Conservation (phyloP, 2,888 invertebrate species). For the Diaphora mendica region DNA sequence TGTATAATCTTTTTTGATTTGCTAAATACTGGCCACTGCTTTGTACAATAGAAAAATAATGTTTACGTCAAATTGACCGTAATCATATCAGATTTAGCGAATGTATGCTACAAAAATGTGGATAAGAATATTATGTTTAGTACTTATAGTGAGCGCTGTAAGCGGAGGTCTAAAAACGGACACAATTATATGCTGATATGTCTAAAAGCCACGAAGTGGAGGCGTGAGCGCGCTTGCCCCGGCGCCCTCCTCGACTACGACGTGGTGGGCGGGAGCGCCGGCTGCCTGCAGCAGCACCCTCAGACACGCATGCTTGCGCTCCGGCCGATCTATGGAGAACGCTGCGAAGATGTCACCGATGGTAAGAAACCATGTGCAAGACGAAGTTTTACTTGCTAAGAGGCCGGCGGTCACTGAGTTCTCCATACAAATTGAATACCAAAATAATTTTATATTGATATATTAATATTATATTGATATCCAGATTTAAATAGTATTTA, state of each 20-base stretch:
- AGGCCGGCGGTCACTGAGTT: too few species aligned
- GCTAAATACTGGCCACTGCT: not conserved
- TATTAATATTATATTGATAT: too few species aligned
- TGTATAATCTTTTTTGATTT: not conserved
- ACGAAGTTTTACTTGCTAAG: not conserved
- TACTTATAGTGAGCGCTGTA: constrained; percentile 15
- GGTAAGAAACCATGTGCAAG: constrained; percentile 24
- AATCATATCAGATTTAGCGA: not conserved
- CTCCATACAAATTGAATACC: too few species aligned
- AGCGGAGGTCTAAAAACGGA: constrained; percentile 28
- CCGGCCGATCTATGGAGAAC: constrained; percentile 16
- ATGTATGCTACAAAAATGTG: constrained; percentile 28
- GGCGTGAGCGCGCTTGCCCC: constrained; percentile 38
- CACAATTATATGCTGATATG: constrained; percentile 43
- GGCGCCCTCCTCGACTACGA: constrained; percentile 55
- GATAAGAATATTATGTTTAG: constrained; percentile 24
- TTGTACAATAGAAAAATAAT: not conserved
- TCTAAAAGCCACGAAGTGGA: constrained; percentile 16
- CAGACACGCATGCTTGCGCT: constrained; percentile 24
- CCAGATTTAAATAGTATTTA: too few species aligned
- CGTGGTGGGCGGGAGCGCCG: constrained; percentile 48
- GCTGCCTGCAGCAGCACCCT: constrained; percentile 33
- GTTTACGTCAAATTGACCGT: not conserved
- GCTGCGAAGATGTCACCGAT: constrained; percentile 30
- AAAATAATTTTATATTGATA: too few species aligned